phyloP scores from a whole-genome alignment of 1,140 invertebrate genomes.

The roundworm (Caenorhabditis elegans) region DNA sequence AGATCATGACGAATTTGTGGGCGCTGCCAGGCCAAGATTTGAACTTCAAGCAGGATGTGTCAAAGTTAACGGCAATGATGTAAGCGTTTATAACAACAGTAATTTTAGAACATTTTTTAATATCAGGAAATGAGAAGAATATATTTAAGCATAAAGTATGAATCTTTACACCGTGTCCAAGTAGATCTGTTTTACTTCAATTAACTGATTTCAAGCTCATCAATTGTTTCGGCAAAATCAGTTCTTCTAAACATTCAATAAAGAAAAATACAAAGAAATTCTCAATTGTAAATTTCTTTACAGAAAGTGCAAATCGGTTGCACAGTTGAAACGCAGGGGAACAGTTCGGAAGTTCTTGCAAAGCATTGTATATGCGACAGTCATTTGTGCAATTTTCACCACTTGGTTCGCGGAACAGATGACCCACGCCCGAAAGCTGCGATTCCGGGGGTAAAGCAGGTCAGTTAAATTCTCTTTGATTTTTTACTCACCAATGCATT shows the following conservation, averaged over 20 bases:
- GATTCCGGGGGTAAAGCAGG: background rate
- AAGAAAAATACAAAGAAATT: no score
- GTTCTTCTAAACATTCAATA: no score
- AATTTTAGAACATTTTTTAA: no score
- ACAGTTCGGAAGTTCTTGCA: conserved; percentile 53
- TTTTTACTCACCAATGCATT: no score
- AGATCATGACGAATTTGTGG: conserved; percentile 56
- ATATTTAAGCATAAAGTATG: no score
- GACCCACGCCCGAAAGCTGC: conserved; percentile 36
- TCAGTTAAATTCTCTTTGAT: no score
- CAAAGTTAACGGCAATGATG: conserved; percentile 64
- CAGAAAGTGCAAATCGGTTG: conserved; percentile 62
- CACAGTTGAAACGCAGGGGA: conserved; percentile 60
- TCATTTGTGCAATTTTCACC: conserved; percentile 64
- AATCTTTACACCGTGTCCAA: no score
- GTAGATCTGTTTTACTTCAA: no score
- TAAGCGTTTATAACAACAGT: background rate
- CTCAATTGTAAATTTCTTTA: no score
- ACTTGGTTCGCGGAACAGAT: conserved; percentile 46
- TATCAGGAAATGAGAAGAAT: no score
- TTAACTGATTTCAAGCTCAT: no score
- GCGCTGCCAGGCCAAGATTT: conserved; percentile 51
- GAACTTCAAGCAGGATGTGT: conserved; percentile 64
- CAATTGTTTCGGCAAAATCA: no score
- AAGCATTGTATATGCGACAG: conserved; percentile 64